Conservation (phyloP, 1,140 invertebrate species). For the Diorhabda elongata region DNA sequence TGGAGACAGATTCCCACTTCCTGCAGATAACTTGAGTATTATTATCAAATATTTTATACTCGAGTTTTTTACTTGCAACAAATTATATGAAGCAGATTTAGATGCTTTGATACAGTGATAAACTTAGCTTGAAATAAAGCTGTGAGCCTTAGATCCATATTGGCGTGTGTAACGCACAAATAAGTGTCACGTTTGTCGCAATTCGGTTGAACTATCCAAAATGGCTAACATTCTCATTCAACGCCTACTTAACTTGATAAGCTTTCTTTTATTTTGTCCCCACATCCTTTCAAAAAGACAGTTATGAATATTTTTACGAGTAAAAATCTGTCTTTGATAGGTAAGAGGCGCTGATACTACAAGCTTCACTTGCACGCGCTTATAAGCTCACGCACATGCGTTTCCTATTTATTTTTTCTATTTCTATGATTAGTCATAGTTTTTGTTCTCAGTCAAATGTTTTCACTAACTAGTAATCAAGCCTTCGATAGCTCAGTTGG, state of each 20-base stretch:
- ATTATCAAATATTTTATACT: not conserved
- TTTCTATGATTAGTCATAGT: too few relatives aligned
- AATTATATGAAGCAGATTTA: not conserved
- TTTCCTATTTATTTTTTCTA: too few relatives aligned
- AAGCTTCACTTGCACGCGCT: too few relatives aligned
- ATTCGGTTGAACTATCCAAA: not conserved
- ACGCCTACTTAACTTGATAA: too few relatives aligned
- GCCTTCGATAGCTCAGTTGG: constrained; percentile 82
- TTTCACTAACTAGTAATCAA: too few relatives aligned
- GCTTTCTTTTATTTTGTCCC: too few relatives aligned
- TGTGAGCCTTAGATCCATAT: constrained; percentile 1
- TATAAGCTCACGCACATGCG: too few relatives aligned
- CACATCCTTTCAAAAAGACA: too few relatives aligned
- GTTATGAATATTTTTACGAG: too few relatives aligned
- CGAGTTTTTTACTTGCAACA: not conserved
- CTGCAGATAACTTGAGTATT: not conserved
- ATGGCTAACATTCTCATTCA: not conserved
- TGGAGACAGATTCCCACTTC: not conserved
- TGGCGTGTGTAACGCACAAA: not conserved
- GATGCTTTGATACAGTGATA: not conserved
- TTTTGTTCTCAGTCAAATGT: too few relatives aligned
- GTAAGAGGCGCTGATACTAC: too few relatives aligned
- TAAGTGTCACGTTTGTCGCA: not conserved
- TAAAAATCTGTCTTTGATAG: too few relatives aligned
- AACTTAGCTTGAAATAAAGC: constrained; percentile 12